Conservation (phyloP, 2,797 vertebrate species). For the Sebastes reedi region DNA sequence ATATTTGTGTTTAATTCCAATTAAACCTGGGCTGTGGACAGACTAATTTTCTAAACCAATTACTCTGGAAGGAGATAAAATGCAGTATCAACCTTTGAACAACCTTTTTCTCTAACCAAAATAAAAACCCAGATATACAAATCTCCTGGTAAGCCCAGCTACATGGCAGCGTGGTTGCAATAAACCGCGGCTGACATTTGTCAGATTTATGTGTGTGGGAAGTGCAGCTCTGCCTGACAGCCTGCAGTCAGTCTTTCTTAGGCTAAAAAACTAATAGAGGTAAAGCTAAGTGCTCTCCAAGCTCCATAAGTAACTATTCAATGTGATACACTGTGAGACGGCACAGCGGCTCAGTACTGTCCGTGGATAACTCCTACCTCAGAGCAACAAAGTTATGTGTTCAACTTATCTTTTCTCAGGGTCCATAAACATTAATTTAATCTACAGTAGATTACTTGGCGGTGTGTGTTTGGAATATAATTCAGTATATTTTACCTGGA, state of each 20-base stretch:
- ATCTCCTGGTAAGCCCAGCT: conserved; percentile 38
- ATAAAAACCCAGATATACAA: conserved; percentile 48
- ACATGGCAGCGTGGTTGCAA: conserved; percentile 15
- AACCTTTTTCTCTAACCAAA: conserved; percentile 46
- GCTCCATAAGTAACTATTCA: conserved; percentile 13
- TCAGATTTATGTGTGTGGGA: conserved; percentile 46
- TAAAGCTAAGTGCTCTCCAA: conserved; percentile 16
- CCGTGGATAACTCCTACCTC: neutral
- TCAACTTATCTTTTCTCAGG: neutral
- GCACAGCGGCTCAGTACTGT: neutral
- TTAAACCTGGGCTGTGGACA: conserved; percentile 72
- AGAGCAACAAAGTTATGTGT: neutral
- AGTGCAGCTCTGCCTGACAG: conserved; percentile 34
- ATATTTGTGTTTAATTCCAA: conserved; percentile 76
- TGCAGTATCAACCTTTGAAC: conserved; percentile 61
- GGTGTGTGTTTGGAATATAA: neutral
- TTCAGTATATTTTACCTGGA: neutral
- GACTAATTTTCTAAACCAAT: conserved; percentile 77
- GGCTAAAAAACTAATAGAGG: conserved; percentile 25
- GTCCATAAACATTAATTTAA: neutral
- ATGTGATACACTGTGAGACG: neutral
- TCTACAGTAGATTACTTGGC: neutral
- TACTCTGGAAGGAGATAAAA: conserved; percentile 70
- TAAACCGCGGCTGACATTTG: conserved; percentile 45
- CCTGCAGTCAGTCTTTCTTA: conserved; percentile 29